Conservation (phyloP, 92 coral and sea anemone genomes). For the Anthopleura xanthogrammica region DNA sequence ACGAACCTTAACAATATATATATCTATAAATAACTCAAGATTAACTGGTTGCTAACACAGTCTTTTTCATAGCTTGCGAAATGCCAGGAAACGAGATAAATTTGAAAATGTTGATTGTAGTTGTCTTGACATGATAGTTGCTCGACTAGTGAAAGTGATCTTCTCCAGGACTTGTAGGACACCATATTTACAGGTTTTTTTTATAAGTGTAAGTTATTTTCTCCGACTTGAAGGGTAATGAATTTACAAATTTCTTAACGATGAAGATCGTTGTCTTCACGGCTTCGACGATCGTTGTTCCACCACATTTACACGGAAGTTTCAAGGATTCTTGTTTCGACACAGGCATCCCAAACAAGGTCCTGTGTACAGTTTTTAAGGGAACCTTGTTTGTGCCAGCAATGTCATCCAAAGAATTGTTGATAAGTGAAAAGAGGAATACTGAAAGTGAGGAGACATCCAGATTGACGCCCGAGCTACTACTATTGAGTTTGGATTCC, state of each 20-base stretch:
- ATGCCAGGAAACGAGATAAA: not conserved
- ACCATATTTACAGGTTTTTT: too few species aligned
- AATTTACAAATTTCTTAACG: not conserved
- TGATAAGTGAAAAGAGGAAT: not conserved
- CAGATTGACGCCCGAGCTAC: not conserved
- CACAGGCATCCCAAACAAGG: not conserved
- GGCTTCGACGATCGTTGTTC: too few species aligned
- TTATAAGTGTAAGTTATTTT: too few species aligned
- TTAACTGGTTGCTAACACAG: not conserved
- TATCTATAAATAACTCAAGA: not conserved
- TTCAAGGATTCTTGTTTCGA: not conserved
- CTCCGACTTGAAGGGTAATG: too few species aligned
- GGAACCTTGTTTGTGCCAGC: too few species aligned
- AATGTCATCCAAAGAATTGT: not conserved
- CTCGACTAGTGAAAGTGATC: too few species aligned
- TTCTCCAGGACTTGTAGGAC: too few species aligned
- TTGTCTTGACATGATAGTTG: not conserved
- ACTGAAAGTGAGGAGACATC: not conserved
- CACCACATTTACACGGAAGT: too few species aligned
- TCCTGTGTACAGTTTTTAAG: too few species aligned
- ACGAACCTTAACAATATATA: not conserved
- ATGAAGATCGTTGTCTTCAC: too few species aligned
- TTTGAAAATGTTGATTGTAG: not conserved
- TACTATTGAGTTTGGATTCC: not conserved
- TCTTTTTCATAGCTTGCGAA: not conserved